Percentiles rank a stretch among this genome's conserved stretches.
Conservation (phyloP, 2,888 invertebrate species). For the Cylloceria caligata region DNA sequence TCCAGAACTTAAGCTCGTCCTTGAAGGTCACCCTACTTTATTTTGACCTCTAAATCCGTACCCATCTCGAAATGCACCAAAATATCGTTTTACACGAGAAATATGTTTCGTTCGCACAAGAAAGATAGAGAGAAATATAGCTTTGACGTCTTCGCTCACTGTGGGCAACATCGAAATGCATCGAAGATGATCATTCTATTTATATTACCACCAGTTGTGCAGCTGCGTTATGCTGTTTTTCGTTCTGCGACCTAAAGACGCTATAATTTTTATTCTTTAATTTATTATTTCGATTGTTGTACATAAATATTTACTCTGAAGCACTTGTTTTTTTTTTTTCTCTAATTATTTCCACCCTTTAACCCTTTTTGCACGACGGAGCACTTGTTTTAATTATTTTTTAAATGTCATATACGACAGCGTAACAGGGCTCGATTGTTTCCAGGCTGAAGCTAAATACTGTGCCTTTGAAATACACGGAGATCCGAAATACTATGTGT, state of each 20-base stretch:
- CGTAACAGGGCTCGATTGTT: constrained; percentile 22
- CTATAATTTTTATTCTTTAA: constrained; percentile 53
- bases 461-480: constrained; percentile 85
- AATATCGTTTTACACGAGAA: neutral
- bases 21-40: constrained; percentile 32
- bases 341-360: constrained; percentile 24
- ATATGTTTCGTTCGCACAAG: neutral
- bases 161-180: neutral
- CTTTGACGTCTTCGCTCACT: constrained; percentile 14
- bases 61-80: neutral
- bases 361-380: neutral
- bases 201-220: constrained; percentile 30
- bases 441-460: constrained; percentile 84
- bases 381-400: neutral
- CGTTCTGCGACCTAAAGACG: constrained; percentile 36
- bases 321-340: constrained; percentile 12
- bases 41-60: neutral
- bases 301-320: constrained; percentile 19
- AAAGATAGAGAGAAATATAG: constrained; percentile 20
- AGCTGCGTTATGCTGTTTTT: constrained; percentile 27
- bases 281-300: constrained; percentile 36
- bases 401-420: neutral
- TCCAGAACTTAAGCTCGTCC: constrained; percentile 28
- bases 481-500: constrained; percentile 84
- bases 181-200: constrained; percentile 27